Conservation (phyloP, 2,888 invertebrate genomes). For the Philonicus albiceps region DNA sequence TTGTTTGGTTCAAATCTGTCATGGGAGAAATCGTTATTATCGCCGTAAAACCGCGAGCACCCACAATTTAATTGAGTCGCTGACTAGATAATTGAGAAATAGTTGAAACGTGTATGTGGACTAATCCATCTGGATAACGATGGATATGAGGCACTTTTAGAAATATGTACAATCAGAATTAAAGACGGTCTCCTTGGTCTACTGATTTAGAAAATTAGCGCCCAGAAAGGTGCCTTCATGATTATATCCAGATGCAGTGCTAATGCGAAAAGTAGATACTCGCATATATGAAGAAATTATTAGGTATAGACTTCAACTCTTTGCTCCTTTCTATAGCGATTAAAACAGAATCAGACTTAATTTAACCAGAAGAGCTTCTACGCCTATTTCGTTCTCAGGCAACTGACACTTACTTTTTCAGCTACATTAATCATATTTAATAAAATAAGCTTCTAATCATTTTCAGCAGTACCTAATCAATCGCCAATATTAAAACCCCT, state of each 20-base stretch:
- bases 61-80: neutral
- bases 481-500: too few species aligned
- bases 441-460: too few species aligned
- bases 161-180: neutral
- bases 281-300: neutral
- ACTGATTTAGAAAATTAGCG: neutral
- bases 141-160: neutral
- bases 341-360: too few species aligned
- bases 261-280: neutral
- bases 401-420: too few species aligned
- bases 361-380: too few species aligned
- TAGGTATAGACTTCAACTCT: neutral
- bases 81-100: neutral
- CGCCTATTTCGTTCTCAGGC: too few species aligned
- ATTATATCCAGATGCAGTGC: neutral
- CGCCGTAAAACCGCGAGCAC: neutral
- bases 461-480: too few species aligned
- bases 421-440: too few species aligned
- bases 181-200: neutral
- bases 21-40: conserved; percentile 12
- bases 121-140: neutral
- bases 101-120: neutral
- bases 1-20: neutral
- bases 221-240: neutral
- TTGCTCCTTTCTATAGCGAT: neutral